phyloP scores from a whole-genome alignment of 2,797 vertebrate genomes.

The Lophius americanus region DNA sequence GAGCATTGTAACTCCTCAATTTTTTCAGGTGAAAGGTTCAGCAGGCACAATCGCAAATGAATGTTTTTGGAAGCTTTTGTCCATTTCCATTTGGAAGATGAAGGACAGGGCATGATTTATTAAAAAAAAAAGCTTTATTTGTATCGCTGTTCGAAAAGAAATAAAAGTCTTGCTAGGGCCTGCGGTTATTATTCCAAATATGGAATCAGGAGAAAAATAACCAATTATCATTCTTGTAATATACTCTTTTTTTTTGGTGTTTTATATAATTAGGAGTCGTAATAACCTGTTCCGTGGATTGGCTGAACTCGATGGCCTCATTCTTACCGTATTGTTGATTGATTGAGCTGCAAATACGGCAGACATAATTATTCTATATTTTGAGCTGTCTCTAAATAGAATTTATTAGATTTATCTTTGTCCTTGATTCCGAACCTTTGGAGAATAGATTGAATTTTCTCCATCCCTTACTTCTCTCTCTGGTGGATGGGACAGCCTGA shows the following conservation, averaged over 20 bases:
- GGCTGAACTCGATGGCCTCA: conserved; percentile 73
- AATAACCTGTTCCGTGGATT: conserved; percentile 75
- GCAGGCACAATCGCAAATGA: not conserved
- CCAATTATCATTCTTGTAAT: conserved; percentile 50
- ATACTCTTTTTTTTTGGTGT: conserved; percentile 35
- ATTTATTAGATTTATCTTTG: conserved; percentile 82
- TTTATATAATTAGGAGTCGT: conserved; percentile 73
- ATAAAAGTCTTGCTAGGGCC: conserved; percentile 18
- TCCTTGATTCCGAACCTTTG: conserved; percentile 78
- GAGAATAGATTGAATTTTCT: conserved; percentile 71
- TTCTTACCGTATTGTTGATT: conserved; percentile 79
- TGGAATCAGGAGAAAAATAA: conserved; percentile 60
- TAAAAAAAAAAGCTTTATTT: conserved; percentile 27
- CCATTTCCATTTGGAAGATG: conserved; percentile 33
- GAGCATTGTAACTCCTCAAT: not conserved
- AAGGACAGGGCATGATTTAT: conserved; percentile 29
- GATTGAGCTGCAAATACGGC: conserved; percentile 80
- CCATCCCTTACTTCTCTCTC: conserved; percentile 63
- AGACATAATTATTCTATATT: conserved; percentile 83
- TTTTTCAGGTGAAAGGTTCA: conserved; percentile 26
- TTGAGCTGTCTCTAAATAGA: conserved; percentile 81
- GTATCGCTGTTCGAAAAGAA: conserved; percentile 19
- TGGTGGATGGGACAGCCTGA: conserved; percentile 80
- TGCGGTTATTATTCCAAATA: conserved; percentile 38
- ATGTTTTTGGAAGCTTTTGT: not conserved